Base-by-base conservation (phyloP, 2,888 invertebrate species). In the Halictus ligatus region DNA sequence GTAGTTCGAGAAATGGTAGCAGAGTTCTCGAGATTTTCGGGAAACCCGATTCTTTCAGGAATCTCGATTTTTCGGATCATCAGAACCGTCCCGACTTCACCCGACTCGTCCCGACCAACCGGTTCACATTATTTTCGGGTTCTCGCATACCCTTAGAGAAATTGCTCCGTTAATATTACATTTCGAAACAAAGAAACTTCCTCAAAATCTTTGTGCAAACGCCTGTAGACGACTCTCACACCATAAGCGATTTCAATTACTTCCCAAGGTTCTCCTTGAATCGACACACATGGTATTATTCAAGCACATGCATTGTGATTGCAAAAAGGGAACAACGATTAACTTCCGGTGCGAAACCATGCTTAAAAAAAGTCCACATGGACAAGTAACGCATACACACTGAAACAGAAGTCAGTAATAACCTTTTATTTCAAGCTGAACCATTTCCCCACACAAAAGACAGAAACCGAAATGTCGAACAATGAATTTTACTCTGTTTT, bases 241-340 rank as follows among this genome's bases (percentile, higher is more conserved):
- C n/a, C 64, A 29, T 46, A 74, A 77, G 48, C 48, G 72, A n/a
- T 67, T 75, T 85, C 80, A 72, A 83, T 85, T 88, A 83, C 80
- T 81, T 81, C 74, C 67, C 76, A 85, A 88, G 88, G 83, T 69
- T 75, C 74, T 83, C 46, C 81, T 79, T 79, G 72, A 69, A 78
- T 2, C 35, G 15, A 78, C 46, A 54, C 48, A 40, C 78, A 48
- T 15, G 48, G 12, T 58, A 73, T 83, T 78, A 25, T 78, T 64
- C 75, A 43, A 74, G 73, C 72, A n/a, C 76, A 58, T 58, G 76
- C 67, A 74, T 46, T 75, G 48, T 43, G 60, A 29, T 75, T 54
- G 64, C 72, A 78, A 83, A 79, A 83, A 74, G 21, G 69, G 46
- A 75, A 58, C 60, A 25, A 48, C 58, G 48, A 80, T 35, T 50